A percentile compares a stretch with the other conserved stretches of the same genome.
Conservation (phyloP, 2,113 vertebrate genomes). For the Podarcis cretensis region DNA sequence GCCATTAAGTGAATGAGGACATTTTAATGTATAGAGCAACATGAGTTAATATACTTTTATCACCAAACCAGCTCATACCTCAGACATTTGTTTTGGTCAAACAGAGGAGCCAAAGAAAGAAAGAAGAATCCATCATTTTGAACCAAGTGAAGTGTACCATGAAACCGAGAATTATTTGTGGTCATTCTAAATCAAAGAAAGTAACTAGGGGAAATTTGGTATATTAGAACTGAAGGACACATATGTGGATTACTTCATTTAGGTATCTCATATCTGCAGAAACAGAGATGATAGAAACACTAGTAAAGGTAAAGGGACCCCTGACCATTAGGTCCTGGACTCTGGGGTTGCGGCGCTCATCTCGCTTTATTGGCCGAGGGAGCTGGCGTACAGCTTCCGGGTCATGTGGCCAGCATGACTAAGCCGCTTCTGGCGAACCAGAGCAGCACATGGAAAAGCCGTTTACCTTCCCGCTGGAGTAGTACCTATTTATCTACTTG, state of each 20-base stretch:
- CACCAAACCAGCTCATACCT: constrained; percentile 40
- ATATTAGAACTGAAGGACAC: background rate
- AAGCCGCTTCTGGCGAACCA: too few species aligned
- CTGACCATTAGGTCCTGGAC: too few species aligned
- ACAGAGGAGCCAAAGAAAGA: background rate
- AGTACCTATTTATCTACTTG: too few species aligned
- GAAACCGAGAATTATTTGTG: background rate
- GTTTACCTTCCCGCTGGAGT: too few species aligned
- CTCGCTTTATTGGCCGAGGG: too few species aligned
- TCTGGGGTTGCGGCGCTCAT: too few species aligned
- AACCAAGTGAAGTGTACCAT: background rate
- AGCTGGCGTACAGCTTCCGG: too few species aligned
- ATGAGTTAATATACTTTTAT: constrained; percentile 45
- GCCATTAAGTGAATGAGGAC: constrained; percentile 68
- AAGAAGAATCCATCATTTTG: background rate
- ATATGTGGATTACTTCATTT: background rate
- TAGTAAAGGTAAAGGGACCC: background rate
- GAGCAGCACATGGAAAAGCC: too few species aligned
- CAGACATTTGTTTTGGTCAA: constrained; percentile 17
- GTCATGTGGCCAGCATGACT: too few species aligned
- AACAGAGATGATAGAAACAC: background rate
- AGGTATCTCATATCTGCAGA: background rate
- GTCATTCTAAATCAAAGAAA: constrained; percentile 16
- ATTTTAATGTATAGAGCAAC: constrained; percentile 49
- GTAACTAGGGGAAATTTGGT: background rate